These are phyloP conservation scores for Brachyopa scutellaris DNA, from an alignment of 2,888 invertebrate species.

Conservation along the genomic window DNA sequence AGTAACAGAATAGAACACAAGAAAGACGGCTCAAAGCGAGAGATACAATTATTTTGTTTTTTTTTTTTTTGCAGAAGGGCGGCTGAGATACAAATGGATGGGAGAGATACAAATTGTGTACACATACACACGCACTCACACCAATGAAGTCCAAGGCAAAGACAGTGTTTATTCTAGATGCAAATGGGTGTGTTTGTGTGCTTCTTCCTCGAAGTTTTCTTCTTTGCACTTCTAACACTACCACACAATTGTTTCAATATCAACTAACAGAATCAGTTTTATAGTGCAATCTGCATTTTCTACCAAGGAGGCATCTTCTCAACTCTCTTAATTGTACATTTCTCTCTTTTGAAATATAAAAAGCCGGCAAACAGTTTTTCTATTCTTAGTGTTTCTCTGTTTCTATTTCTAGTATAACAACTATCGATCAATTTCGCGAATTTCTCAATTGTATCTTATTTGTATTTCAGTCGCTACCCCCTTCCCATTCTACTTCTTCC, in stretches of 20 bases:
- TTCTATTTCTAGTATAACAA: neutral
- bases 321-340: conserved; percentile 41
- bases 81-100: conserved; percentile 47
- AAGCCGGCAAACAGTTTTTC: conserved; percentile 41
- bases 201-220: conserved; percentile 9
- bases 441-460: conserved; percentile 19
- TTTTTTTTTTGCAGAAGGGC: conserved; percentile 70
- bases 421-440: conserved; percentile 29
- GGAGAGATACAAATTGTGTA: conserved; percentile 46
- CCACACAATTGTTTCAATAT: neutral
- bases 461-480: neutral
- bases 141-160: conserved; percentile 11
- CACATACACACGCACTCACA: conserved; percentile 17
- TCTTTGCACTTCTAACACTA: conserved; percentile 26
- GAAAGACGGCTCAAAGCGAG: conserved; percentile 23
- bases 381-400: conserved; percentile 22
- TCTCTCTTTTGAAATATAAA: conserved; percentile 46
- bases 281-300: conserved; percentile 27
- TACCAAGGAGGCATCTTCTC: neutral
- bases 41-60: no score
- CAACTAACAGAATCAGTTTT: conserved; percentile 12
- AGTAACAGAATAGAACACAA: conserved; percentile 49
- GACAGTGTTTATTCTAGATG: conserved; percentile 12
- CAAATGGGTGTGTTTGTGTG: neutral
- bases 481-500: neutral